Conservation (phyloP, 1,140 invertebrate species). For the Caenorhabditis tropicalis region DNA sequence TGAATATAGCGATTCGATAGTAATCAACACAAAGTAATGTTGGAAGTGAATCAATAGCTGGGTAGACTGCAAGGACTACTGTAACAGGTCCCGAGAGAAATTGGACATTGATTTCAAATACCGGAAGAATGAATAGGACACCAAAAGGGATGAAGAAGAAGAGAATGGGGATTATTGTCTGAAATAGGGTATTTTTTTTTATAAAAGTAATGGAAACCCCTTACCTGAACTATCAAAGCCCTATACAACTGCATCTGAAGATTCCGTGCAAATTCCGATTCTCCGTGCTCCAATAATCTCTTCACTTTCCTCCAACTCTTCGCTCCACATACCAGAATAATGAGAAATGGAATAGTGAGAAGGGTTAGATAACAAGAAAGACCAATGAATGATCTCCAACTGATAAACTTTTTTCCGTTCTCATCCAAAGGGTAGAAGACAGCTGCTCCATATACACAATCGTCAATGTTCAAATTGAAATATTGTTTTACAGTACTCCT, state of each 20-base stretch:
- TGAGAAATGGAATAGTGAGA: not conserved
- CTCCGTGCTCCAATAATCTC: not conserved
- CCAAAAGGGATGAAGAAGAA: conserved; percentile 7
- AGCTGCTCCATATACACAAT: not conserved
- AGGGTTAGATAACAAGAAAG: not conserved
- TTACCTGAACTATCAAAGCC: not conserved
- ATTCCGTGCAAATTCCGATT: not conserved
- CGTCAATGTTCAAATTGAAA: not conserved
- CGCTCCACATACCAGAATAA: not conserved
- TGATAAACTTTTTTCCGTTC: not conserved
- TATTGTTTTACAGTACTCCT: not conserved
- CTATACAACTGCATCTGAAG: conserved; percentile 19
- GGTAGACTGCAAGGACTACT: not conserved
- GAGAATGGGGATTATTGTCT: not conserved
- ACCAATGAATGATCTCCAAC: not conserved
- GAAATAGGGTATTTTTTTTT: not conserved
- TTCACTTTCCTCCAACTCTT: not conserved
- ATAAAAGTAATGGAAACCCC: not conserved
- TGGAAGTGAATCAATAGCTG: not conserved
- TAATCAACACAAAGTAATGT: not conserved
- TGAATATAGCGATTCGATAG: not conserved
- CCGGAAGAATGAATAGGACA: not conserved
- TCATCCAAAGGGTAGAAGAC: not conserved
- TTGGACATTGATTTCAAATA: not conserved
- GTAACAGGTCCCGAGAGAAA: not conserved